Evolutionary conservation across 2,797 vertebrate genomes (phyloP).

Genomic region (Pteronotus mesoamericanus): DNA sequence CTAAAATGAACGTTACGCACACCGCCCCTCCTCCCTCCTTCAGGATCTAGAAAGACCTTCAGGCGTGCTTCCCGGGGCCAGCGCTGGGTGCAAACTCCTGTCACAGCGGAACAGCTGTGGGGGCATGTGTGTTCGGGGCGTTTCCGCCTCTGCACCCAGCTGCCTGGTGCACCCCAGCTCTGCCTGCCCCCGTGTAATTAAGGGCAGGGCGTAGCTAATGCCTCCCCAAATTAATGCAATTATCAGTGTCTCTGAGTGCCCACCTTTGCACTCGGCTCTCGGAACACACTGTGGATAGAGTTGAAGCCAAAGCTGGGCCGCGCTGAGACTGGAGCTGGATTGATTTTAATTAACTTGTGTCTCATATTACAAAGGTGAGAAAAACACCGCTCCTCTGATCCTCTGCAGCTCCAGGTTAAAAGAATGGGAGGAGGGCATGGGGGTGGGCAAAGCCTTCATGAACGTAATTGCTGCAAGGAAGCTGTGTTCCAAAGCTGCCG

Average conservation of each 20-base stretch:
- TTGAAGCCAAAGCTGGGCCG: neutral
- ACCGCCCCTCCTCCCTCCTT: neutral
- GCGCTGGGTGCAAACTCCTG: neutral
- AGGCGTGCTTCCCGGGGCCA: neutral
- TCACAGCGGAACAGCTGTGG: neutral
- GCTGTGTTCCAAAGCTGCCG: neutral
- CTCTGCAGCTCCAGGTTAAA: conserved; percentile 37
- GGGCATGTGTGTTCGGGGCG: neutral
- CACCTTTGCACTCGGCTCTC: neutral
- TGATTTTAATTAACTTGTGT: conserved; percentile 74
- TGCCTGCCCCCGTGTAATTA: conserved; percentile 41
- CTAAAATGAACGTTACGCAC: neutral
- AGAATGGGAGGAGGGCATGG: neutral
- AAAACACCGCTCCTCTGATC: conserved; percentile 50
- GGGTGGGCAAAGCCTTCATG: conserved; percentile 28
- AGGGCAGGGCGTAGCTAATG: conserved; percentile 31
- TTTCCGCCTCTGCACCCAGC: neutral
- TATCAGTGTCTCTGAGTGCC: conserved; percentile 53
- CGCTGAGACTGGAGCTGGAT: conserved; percentile 21
- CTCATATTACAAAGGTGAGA: conserved; percentile 55
- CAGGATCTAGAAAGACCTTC: neutral
- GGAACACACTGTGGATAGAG: conserved; percentile 36
- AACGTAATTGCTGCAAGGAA: conserved; percentile 35
- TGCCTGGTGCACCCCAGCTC: neutral
- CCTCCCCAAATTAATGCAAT: conserved; percentile 64